These are phyloP conservation scores for Eustalomyia histrio DNA, from an alignment of 2,888 invertebrate genomes.

Conservation along the genomic window DNA sequence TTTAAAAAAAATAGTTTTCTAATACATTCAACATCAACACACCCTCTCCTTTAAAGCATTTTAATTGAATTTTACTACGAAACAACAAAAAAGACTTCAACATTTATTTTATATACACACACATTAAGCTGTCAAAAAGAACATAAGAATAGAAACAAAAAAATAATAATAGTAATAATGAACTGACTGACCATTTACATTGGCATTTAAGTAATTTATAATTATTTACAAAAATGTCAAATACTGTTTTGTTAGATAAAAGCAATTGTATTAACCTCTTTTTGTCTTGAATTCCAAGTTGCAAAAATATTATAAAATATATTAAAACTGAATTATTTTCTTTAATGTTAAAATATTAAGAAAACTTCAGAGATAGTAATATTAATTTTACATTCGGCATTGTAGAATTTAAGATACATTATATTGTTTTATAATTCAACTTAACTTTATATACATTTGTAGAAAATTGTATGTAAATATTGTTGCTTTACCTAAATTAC, in stretches of 20 bases:
- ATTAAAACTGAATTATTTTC: no score
- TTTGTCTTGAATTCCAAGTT: not conserved
- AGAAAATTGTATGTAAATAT: no score
- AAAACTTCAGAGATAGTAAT: no score
- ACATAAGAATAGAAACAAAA: slow-evolving; percentile 34
- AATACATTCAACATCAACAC: slow-evolving; percentile 47
- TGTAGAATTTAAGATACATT: no score
- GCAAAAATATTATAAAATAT: no score
- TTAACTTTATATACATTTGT: no score
- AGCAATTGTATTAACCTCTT: slow-evolving; percentile 20
- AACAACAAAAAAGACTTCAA: slow-evolving; percentile 34
- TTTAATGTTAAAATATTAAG: no score
- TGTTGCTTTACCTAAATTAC: no score
- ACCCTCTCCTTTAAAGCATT: slow-evolving; percentile 59
- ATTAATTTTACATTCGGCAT: no score
- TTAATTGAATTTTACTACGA: slow-evolving; percentile 57
- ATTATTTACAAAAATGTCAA: slow-evolving; percentile 64
- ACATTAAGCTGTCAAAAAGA: slow-evolving; percentile 58
- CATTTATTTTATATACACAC: slow-evolving; percentile 46
- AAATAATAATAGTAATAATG: not conserved
- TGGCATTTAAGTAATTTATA: slow-evolving; percentile 54
- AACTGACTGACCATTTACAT: slow-evolving; percentile 25
- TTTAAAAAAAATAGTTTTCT: slow-evolving; percentile 7
- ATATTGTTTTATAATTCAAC: no score
- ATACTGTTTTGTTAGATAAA: slow-evolving; percentile 31